Percentiles rank a stretch among this genome's conserved stretches.
Conservation (phyloP, 1,140 invertebrate genomes). For the Condylostylus longicornis region DNA sequence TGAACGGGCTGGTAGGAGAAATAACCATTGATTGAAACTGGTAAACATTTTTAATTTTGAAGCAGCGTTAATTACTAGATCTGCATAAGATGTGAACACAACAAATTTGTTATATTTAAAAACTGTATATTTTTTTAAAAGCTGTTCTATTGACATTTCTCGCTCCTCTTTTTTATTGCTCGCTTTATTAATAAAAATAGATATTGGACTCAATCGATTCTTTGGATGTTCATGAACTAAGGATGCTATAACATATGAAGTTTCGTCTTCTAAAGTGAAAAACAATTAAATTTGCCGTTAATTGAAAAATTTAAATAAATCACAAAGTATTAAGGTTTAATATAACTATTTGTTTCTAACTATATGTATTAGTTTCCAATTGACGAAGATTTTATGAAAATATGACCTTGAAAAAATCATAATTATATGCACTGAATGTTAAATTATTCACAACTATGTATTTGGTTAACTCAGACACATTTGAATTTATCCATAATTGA, state of each 20-base stretch:
- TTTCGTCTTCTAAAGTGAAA: too few species aligned
- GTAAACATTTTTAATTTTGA: slow-evolving; percentile 47
- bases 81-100: slow-evolving; percentile 29
- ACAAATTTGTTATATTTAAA: slow-evolving; percentile 22
- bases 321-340: too few species aligned
- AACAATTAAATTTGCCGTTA: too few species aligned
- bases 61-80: slow-evolving; percentile 49
- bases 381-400: too few species aligned
- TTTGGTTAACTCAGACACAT: too few species aligned
- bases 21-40: slow-evolving; percentile 62
- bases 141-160: slow-evolving; percentile 2
- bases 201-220: slow-evolving; percentile 25
- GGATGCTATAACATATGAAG: slow-evolving; percentile 19
- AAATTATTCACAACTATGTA: too few species aligned
- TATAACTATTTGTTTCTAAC: too few species aligned
- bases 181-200: slow-evolving; percentile 21
- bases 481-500: too few species aligned
- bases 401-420: too few species aligned
- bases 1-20: slow-evolving; percentile 49
- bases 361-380: too few species aligned
- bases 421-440: too few species aligned
- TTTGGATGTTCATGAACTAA: slow-evolving; percentile 22
- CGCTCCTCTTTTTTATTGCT: slow-evolving; percentile 21
- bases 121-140: slow-evolving; percentile 15
- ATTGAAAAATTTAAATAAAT: too few species aligned